Conservation (phyloP, 2,888 invertebrate species). For the Thymelicus sylvestris region DNA sequence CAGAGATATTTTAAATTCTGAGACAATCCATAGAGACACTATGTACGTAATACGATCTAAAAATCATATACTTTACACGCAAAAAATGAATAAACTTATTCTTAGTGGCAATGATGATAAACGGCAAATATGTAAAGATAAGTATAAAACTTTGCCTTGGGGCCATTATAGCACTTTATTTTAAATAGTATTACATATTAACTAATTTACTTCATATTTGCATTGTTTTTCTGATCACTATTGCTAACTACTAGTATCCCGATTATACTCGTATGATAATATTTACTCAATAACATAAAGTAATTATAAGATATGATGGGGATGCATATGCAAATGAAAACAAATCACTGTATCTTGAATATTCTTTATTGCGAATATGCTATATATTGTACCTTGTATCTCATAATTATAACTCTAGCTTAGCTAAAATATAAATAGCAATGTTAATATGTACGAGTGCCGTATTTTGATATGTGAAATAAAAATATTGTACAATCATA, state of each 20-base stretch:
- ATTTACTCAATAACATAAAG: conserved; percentile 7
- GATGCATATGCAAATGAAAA: conserved; percentile 8
- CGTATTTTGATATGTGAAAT: conserved; percentile 9
- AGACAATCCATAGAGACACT: conserved; percentile 2
- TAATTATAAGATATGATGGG: neutral
- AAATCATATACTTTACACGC: neutral
- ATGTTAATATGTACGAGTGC: neutral
- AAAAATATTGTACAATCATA: conserved; percentile 4
- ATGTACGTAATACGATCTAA: conserved; percentile 4
- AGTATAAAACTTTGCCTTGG: no score
- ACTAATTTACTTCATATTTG: neutral
- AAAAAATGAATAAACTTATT: neutral
- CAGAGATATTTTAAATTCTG: conserved; percentile 3
- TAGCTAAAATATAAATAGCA: neutral
- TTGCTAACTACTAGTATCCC: conserved; percentile 1
- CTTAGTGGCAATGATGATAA: conserved; percentile 2
- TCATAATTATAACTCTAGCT: conserved; percentile 1
- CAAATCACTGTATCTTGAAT: conserved; percentile 9
- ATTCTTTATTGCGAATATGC: conserved; percentile 6
- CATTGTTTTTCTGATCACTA: neutral
- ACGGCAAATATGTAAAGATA: no score
- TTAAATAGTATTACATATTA: neutral
- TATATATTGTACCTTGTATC: neutral
- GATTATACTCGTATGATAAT: neutral
- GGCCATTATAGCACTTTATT: neutral